Evolutionary conservation across 2,888 invertebrate genomes (phyloP).

Genomic region (Fabriciana adippe): DNA sequence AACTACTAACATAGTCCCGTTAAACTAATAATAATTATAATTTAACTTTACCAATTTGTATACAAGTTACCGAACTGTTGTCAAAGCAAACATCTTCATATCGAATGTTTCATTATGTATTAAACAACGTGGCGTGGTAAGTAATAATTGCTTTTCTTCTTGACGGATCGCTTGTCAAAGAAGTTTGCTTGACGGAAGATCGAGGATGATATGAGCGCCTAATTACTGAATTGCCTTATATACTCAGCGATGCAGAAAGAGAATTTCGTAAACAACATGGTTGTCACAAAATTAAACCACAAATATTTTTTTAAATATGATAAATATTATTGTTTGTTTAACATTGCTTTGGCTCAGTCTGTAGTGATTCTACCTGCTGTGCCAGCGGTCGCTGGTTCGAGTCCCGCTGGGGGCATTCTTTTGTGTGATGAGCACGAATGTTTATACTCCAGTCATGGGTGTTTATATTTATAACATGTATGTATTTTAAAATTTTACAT

Average conservation of each 20-base stretch:
- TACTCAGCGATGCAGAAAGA: slow-evolving; percentile 8
- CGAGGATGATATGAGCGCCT: slow-evolving; percentile 33
- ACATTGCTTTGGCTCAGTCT: too few relatives aligned
- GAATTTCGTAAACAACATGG: slow-evolving; percentile 13
- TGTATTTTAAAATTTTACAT: too few relatives aligned
- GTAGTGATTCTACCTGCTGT: too few relatives aligned
- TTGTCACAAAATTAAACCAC: neutral
- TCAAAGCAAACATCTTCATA: slow-evolving; percentile 39
- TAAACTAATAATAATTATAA: neutral
- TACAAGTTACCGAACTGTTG: slow-evolving; percentile 27
- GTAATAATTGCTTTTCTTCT: slow-evolving; percentile 51
- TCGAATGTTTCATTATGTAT: slow-evolving; percentile 39
- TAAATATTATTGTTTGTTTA: too few relatives aligned
- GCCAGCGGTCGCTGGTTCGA: too few relatives aligned
- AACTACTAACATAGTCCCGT: neutral
- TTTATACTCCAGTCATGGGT: too few relatives aligned
- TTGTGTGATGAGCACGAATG: too few relatives aligned
- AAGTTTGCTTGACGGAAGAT: slow-evolving; percentile 41
- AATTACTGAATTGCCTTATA: slow-evolving; percentile 30
- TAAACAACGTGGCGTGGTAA: slow-evolving; percentile 36
- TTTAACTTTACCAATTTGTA: slow-evolving; percentile 36
- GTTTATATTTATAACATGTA: too few relatives aligned
- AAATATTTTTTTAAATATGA: too few relatives aligned
- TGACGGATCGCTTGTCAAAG: slow-evolving; percentile 53
- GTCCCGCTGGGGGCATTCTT: too few relatives aligned